Conservation (phyloP, 2,888 invertebrate species). For the Endomychus coccineus region DNA sequence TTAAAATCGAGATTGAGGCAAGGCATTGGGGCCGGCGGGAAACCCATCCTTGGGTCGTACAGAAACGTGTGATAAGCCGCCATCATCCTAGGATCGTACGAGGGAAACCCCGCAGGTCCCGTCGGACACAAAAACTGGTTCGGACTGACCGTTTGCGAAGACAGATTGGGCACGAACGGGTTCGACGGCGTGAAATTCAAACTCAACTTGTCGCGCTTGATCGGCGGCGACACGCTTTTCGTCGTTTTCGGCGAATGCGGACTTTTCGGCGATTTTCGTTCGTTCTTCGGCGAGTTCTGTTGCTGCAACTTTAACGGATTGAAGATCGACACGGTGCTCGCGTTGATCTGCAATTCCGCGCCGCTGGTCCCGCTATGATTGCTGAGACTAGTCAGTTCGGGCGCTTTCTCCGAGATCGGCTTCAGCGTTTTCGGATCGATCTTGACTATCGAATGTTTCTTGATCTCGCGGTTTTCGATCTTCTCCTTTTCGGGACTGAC, state of each 20-base stretch:
- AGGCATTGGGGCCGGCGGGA: constrained; percentile 27
- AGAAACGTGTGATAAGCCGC: constrained; percentile 38
- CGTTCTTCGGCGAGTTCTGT: constrained; percentile 33
- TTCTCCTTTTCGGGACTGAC: constrained; percentile 40
- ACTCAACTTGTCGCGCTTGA: constrained; percentile 32
- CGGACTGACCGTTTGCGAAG: constrained; percentile 39
- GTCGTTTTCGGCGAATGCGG: constrained; percentile 34
- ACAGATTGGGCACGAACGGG: constrained; percentile 42
- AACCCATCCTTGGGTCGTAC: constrained; percentile 32
- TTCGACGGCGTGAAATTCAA: constrained; percentile 42
- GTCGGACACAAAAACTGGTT: constrained; percentile 39
- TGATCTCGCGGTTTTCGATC: constrained; percentile 37
- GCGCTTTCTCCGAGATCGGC: constrained; percentile 44
- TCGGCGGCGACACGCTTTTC: constrained; percentile 24
- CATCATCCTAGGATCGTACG: constrained; percentile 41
- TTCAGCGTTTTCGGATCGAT: constrained; percentile 54
- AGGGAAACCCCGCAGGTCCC: constrained; percentile 36
- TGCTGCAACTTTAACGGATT: constrained; percentile 41
- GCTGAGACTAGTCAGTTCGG: constrained; percentile 36
- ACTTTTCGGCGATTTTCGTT: constrained; percentile 38
- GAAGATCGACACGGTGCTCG: constrained; percentile 43
- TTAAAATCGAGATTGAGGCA: constrained; percentile 24
- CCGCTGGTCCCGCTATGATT: constrained; percentile 16
- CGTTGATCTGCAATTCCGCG: constrained; percentile 41
- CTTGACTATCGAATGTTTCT: constrained; percentile 45